Conservation (phyloP, 1,140 invertebrate genomes). For the Holotrichia oblita region DNA sequence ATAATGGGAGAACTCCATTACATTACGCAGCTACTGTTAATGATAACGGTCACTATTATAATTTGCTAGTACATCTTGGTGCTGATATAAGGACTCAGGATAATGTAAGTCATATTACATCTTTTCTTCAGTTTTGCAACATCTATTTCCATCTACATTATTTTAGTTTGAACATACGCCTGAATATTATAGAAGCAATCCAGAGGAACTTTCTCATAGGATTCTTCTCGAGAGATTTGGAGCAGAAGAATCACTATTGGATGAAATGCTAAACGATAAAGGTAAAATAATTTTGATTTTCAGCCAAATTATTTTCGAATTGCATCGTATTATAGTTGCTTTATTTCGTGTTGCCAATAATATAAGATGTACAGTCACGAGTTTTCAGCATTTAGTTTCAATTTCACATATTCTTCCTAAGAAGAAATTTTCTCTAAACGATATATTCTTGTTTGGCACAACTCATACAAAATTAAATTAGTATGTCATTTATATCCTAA, state of each 20-base stretch:
- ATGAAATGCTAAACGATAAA: slow-evolving; percentile 79
- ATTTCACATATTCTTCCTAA: background rate
- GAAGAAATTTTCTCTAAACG: background rate
- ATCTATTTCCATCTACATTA: slow-evolving; percentile 42
- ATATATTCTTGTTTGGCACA: background rate
- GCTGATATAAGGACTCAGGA: slow-evolving; percentile 84
- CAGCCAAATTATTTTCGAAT: background rate
- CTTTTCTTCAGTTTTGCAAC: background rate
- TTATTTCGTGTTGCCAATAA: slow-evolving; percentile 36
- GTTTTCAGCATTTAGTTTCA: slow-evolving; percentile 39
- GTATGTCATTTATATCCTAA: too few relatives aligned
- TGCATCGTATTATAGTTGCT: slow-evolving; percentile 33
- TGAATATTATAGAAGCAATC: slow-evolving; percentile 78
- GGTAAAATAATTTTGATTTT: slow-evolving; percentile 63
- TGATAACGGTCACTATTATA: slow-evolving; percentile 90
- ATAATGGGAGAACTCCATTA: slow-evolving; percentile 86
- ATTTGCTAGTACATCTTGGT: slow-evolving; percentile 84
- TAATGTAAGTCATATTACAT: slow-evolving; percentile 70
- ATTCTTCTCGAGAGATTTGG: slow-evolving; percentile 75
- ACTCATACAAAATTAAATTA: background rate
- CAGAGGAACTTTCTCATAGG: slow-evolving; percentile 73
- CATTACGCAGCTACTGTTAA: slow-evolving; percentile 88
- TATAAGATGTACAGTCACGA: slow-evolving; percentile 39
- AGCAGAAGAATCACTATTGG: slow-evolving; percentile 70
- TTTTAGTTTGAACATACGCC: slow-evolving; percentile 77